Percentiles rank a stretch among this genome's conserved stretches.
Evolutionary conservation across 2,888 invertebrate species (phyloP).

Genomic region (Caenorhabditis japonica): DNA sequence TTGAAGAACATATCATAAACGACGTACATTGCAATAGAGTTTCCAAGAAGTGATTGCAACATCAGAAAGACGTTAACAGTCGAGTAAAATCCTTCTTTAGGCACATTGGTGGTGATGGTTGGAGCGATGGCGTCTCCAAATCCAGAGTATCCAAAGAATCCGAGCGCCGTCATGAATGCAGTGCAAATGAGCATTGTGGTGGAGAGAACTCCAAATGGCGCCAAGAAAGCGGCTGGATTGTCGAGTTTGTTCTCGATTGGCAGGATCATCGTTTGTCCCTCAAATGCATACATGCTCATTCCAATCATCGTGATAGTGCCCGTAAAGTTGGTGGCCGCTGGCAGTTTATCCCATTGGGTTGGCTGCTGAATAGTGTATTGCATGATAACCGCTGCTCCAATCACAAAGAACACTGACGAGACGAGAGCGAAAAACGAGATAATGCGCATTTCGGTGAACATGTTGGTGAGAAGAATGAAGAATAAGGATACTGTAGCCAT

Average conservation of each 20-base stretch:
- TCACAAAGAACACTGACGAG: conserved; percentile 77
- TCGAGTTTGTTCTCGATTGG: conserved; percentile 77
- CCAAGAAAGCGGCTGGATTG: conserved; percentile 75
- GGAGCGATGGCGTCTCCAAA: conserved; percentile 71
- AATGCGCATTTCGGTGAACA: conserved; percentile 73
- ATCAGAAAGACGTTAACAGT: conserved; percentile 75
- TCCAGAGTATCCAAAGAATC: conserved; percentile 77
- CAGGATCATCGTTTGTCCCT: conserved; percentile 77
- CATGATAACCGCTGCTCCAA: conserved; percentile 75
- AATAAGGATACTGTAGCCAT: conserved; percentile 74
- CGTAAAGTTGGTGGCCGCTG: conserved; percentile 73
- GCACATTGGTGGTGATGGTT: conserved; percentile 77
- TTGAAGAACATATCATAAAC: conserved; percentile 77
- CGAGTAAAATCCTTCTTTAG: conserved; percentile 74
- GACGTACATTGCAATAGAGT: conserved; percentile 77
- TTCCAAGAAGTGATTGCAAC: conserved; percentile 76
- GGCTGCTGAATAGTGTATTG: conserved; percentile 73
- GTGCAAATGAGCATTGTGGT: conserved; percentile 77
- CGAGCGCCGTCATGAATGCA: conserved; percentile 72
- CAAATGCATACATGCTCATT: conserved; percentile 77
- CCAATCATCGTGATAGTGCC: conserved; percentile 76
- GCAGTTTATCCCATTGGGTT: conserved; percentile 73
- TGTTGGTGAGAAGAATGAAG: conserved; percentile 74
- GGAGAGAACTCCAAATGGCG: conserved; percentile 75
- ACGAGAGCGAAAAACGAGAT: conserved; percentile 75